phyloP scores from a whole-genome alignment of 1,140 invertebrate genomes.

The Diorhabda carinulata region DNA sequence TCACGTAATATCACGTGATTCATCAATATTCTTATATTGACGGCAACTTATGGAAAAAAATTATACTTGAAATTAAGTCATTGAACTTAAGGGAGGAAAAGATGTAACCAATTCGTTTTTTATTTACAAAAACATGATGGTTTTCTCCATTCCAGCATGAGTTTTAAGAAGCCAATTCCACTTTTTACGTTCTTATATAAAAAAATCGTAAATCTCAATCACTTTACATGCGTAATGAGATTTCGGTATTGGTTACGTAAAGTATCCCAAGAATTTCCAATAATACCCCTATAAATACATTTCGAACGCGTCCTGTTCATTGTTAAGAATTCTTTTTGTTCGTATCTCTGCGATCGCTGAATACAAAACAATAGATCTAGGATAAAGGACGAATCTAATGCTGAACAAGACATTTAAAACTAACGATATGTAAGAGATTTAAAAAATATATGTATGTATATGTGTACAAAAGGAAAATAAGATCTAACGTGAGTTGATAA shows the following conservation, averaged over 20 bases:
- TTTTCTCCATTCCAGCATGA: not conserved
- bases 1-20: no score
- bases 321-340: not conserved
- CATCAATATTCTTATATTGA: no score
- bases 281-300: not conserved
- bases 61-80: not conserved
- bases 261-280: not conserved
- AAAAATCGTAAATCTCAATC: slow-evolving; percentile 2
- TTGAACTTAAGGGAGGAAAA: not conserved
- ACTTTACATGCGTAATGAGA: not conserved
- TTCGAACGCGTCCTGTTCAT: slow-evolving; percentile 1
- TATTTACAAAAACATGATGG: not conserved
- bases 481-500: no score
- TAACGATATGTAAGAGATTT: no score
- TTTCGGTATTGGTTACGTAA: not conserved
- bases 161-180: not conserved
- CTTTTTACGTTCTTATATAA: not conserved
- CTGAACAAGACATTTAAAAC: no score
- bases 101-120: not conserved
- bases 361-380: slow-evolving; percentile 3
- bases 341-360: not conserved
- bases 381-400: not conserved
- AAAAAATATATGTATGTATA: no score
- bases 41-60: no score
- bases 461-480: no score